Base-by-base conservation (phyloP, 1,140 invertebrate genomes). In the Drosophila nasuta region DNA sequence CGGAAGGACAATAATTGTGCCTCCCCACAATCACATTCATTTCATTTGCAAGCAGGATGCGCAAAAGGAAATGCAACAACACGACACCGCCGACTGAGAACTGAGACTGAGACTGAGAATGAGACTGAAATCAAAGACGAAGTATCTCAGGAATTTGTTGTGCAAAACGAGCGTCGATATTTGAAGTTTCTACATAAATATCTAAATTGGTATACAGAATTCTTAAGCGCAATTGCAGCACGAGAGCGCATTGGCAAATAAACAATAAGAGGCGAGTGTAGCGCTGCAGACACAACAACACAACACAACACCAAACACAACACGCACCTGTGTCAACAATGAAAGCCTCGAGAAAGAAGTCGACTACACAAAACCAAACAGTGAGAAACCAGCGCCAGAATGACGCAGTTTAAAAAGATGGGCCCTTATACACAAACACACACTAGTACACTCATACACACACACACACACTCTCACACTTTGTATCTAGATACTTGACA, bases 271-370 rank as follows among this genome's bases (percentile, higher is more conserved):
- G 38, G 45, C 45, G 60, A 48, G 46, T 58, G 30, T 62, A 48
- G 65, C 49, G n/a, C 20, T 25, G 20, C 52, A 75, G 17, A 78
- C 33, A 63, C 41, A 59, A 30, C 48, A 25, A 66, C 17, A 57
- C n/a, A 43, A 15, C n/a, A 15, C 52, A 77, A 76, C 10, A 62
- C 25, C 30, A 33, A 57, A 13, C 41, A 20, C 35, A 52, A 54
- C 80, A 76, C 63, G 76, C 79, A 89, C 86, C 86, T 89, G 86
- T 90, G 86, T 85, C 82, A 89, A 89, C 86, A 90, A 79, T 90
- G 81, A 75, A 87, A 66, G 76, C 65, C 78, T 71, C 56, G 28
- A 51, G 70, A 59, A 63, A 17, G 43, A 60, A 56, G 62, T 63
- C 63, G 66, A 63, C 76, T 79, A 72, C 76, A 87, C 76, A 87